Base-by-base conservation (phyloP, 2,888 invertebrate species). In the Troides oblongomaculatus region DNA sequence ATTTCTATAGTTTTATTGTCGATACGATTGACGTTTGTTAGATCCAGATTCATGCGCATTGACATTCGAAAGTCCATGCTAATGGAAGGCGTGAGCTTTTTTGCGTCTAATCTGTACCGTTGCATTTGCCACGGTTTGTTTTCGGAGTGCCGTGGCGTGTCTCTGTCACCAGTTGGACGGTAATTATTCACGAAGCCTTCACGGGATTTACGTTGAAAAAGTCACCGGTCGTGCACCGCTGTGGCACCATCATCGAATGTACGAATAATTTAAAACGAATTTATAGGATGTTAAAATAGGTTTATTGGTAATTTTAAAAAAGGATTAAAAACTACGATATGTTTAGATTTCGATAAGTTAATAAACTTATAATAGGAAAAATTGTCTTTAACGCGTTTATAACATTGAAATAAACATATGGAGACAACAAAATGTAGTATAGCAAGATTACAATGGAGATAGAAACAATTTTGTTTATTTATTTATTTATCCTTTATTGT, bases 1-100 rank as follows among this genome's bases (percentile, higher is more conserved):
- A 74, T 78, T 80, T 78, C 79, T 78, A 79, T 79, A 82, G 81
- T 84, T 84, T 81, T 79, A 76, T 78, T 75, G 73, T 70, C 71
- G 72, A 72, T 72, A 74, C 73, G 80, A 75, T 78, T 76, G 81
- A 79, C 82, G 81, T 84, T 82, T 79, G 83, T 83, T 81, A 84
- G 86, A 85, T 84, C 82, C 85, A 87, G 88, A 89, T 87, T 85
- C 89, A 89, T 90, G 90, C 89, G 89, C 89, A 89, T 88, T 88
- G 90, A 88, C 90, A 86, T 88, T 87, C 81, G 86, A 87, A 88
- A 89, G 88, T 85, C 86, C 83, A 82, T 78, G 84, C 80, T 90
- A 90, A 90, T 92, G 90, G 90, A 86, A 81, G 86, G 82, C 87
- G 84, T 83, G 84, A 83, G 80, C 80, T 89, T 90, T 89, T 91